Base-by-base conservation (phyloP, 2,113 vertebrate species). In the Carassius gibelio region DNA sequence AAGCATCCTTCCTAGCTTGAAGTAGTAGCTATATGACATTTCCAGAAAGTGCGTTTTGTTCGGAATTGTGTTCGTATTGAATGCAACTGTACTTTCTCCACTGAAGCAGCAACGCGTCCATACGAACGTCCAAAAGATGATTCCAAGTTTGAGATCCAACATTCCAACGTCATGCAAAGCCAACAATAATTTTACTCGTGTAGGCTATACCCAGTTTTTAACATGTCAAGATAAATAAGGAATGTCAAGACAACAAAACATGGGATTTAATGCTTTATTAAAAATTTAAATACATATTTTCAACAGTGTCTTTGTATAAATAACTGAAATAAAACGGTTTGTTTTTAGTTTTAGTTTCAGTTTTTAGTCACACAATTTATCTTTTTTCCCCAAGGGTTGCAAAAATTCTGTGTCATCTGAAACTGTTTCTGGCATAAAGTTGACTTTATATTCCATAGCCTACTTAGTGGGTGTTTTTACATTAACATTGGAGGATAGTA, bases 1-100 rank as follows among this genome's bases (percentile, higher is more conserved):
- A 88, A 78, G 0, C 83, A 85, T 48, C 38, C 87, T 89, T 57
- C 21, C 48, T 34, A 52, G 38, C 34, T 11, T 77, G 66, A 13
- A 61, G 55, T 68, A 72, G 74, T 80, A 26, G 26, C 26, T 26
- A 26, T 26, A 11, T 11, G 17, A 21, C 48, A 76, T 82, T 82
- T 82, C 71, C 77, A 86, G 17, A 88, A 69, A 72, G 76, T 30
- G 55, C 55, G 36, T 75, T 48, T 48, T 48, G 78, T 61, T 62
- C 72, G 52, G 66, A 59, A 21, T 82, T 42, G 69, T 42, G 8
- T 34, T 72, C 21, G 62, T 19, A 81, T 64, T 75, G 26, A 76
- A 74, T 15, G 42, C 72, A 50, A 23, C 5, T 45, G 21, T 11
- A 23, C 13, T 23, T 42, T 23, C 19, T 2, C 1, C 34, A 71